phyloP scores from a whole-genome alignment of 1,140 invertebrate species.

The Pseudomyrmex pallidus region DNA sequence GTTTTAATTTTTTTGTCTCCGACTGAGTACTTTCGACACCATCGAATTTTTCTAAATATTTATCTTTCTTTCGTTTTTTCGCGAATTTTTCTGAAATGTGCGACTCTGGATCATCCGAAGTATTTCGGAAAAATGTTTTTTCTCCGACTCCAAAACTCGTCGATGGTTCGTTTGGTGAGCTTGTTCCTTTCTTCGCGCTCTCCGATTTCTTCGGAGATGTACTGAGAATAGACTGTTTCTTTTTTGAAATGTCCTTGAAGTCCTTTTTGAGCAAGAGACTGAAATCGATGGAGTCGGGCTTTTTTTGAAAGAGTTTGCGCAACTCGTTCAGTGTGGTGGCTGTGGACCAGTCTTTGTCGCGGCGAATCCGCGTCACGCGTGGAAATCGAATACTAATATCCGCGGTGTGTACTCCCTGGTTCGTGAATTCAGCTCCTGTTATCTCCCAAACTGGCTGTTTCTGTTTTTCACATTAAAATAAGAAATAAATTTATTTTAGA shows the following conservation, averaged over 20 bases:
- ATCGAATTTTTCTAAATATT: neutral
- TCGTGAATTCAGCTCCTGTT: constrained; percentile 95
- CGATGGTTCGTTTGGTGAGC: neutral
- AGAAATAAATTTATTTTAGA: neutral
- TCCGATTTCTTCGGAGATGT: neutral
- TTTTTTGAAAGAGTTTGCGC: constrained; percentile 88
- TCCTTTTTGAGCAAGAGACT: constrained; percentile 83
- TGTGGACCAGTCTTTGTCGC: constrained; percentile 93
- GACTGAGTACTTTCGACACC: neutral
- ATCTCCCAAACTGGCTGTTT: constrained; percentile 97
- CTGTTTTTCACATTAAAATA: constrained; percentile 66
- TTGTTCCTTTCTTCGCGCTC: neutral
- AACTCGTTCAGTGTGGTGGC: constrained; percentile 93
- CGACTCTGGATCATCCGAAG: neutral
- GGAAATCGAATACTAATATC: constrained; percentile 97
- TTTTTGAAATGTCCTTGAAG: neutral
- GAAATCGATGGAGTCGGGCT: constrained; percentile 89
- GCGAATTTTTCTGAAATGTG: neutral
- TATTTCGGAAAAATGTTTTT: neutral
- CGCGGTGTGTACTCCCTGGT: constrained; percentile 94
- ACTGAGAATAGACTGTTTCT: neutral
- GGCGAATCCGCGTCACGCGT: constrained; percentile 92
- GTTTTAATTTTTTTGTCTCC: constrained; percentile 45
- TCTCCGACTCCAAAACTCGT: constrained; percentile 6
- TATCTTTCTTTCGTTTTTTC: constrained; percentile 25